These are phyloP conservation scores for Andrena fulva DNA, from an alignment of 2,888 invertebrate genomes.

Conservation along the genomic window DNA sequence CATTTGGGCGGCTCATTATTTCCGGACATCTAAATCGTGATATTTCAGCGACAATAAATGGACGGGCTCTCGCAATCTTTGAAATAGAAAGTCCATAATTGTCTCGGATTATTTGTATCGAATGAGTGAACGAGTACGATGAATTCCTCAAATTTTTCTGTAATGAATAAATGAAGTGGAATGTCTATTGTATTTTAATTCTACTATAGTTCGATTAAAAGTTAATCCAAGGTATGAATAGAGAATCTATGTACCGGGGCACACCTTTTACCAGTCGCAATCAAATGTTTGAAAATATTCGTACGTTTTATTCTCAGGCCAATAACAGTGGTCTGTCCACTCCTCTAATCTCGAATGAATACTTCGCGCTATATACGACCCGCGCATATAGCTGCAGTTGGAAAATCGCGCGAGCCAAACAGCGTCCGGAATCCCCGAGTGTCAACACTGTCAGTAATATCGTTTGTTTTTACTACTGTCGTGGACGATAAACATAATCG, in stretches of 20 bases:
- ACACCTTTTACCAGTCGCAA: not conserved
- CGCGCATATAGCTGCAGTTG: constrained; percentile 31
- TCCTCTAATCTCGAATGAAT: constrained; percentile 55
- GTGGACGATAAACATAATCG: constrained; percentile 73
- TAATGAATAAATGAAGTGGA: too few species aligned
- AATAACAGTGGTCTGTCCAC: not conserved
- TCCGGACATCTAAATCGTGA: not conserved
- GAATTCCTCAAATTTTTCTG: too few species aligned
- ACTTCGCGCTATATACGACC: constrained; percentile 18
- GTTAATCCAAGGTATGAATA: not conserved
- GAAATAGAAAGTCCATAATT: too few species aligned
- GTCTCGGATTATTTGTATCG: too few species aligned
- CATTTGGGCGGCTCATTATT: constrained; percentile 16
- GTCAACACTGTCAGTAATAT: constrained; percentile 61
- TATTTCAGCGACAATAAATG: not conserved
- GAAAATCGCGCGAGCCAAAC: constrained; percentile 48
- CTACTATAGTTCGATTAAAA: not conserved
- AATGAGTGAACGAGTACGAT: too few species aligned
- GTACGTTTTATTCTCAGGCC: constrained; percentile 22
- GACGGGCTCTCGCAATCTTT: too few species aligned
- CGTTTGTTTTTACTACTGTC: constrained; percentile 71
- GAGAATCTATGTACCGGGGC: not conserved
- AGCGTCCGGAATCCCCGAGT: constrained; percentile 44
- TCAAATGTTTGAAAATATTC: not conserved
- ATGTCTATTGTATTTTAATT: too few species aligned